Evolutionary conservation across 2,888 invertebrate species (phyloP).

Genomic region (Meiosimyza platycephala): DNA sequence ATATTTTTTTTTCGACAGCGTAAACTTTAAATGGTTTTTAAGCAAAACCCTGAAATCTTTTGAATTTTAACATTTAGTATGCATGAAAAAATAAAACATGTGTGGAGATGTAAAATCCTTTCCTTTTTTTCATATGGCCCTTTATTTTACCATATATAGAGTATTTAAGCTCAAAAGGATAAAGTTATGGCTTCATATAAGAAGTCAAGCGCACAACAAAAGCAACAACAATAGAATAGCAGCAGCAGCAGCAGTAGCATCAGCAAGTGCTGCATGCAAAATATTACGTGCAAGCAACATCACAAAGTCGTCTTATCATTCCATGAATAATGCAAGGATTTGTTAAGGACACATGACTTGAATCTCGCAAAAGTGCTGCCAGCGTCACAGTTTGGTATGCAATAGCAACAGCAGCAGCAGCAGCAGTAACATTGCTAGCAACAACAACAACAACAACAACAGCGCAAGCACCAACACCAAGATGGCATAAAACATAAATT

Average conservation of each 20-base stretch:
- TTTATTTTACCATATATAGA: no score
- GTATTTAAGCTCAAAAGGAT: not conserved
- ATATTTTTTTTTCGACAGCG: no score
- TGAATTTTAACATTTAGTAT: not conserved
- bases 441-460: slow-evolving; percentile 1
- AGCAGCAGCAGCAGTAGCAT: slow-evolving; percentile 26
- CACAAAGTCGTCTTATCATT: slow-evolving; percentile 63
- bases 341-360: slow-evolving; percentile 64
- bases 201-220: slow-evolving; percentile 13
- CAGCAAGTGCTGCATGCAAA: slow-evolving; percentile 28
- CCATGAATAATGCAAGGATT: slow-evolving; percentile 64
- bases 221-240: slow-evolving; percentile 33
- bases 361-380: slow-evolving; percentile 54
- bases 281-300: slow-evolving; percentile 42
- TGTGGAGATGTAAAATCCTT: not conserved
- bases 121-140: no score
- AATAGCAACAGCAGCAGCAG: slow-evolving; percentile 5
- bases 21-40: no score
- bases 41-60: no score
- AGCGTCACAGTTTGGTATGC: slow-evolving; percentile 23
- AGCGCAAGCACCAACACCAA: not conserved
- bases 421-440: no score
- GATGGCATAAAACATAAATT: slow-evolving; percentile 3
- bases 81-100: slow-evolving; percentile 11
- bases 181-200: slow-evolving; percentile 24